A percentile compares a stretch with the other conserved stretches of the same genome.
Evolutionary conservation across 2,888 invertebrate species (phyloP).

Genomic region (Gymnocheta viridis): DNA sequence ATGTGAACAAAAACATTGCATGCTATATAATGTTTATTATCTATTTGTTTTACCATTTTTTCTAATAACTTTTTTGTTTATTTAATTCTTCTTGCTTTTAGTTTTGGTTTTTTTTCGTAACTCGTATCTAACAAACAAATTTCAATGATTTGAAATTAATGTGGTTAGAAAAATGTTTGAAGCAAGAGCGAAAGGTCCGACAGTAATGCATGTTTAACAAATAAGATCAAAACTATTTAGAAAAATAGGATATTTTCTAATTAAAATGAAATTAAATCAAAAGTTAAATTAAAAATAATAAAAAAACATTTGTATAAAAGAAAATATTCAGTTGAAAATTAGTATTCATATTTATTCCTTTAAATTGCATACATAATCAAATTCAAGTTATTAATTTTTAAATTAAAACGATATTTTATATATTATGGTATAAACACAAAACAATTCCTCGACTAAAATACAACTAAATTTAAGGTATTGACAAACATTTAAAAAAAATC

Average conservation of each 20-base stretch:
- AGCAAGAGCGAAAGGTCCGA: not conserved
- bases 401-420: too few species aligned
- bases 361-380: not conserved
- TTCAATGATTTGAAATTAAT: conserved; percentile 46
- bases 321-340: not conserved
- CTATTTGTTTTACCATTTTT: conserved; percentile 13
- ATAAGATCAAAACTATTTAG: not conserved
- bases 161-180: conserved; percentile 27
- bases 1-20: conserved; percentile 35
- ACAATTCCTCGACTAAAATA: too few species aligned
- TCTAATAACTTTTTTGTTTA: not conserved
- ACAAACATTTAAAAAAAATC: too few species aligned
- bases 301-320: not conserved
- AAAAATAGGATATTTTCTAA: not conserved
- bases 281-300: not conserved
- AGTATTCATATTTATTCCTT: too few species aligned
- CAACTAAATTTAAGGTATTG: too few species aligned
- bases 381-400: too few species aligned
- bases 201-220: not conserved
- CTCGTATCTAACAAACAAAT: conserved; percentile 41
- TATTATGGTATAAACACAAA: too few species aligned
- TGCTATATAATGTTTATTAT: conserved; percentile 15
- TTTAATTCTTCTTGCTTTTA: conserved; percentile 43
- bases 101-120: conserved; percentile 18
- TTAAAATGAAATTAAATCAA: not conserved